A percentile compares a stretch with the other conserved stretches of the same genome.
Conservation (phyloP, 1,140 invertebrate species). For the Rhynchophorus ferrugineus region DNA sequence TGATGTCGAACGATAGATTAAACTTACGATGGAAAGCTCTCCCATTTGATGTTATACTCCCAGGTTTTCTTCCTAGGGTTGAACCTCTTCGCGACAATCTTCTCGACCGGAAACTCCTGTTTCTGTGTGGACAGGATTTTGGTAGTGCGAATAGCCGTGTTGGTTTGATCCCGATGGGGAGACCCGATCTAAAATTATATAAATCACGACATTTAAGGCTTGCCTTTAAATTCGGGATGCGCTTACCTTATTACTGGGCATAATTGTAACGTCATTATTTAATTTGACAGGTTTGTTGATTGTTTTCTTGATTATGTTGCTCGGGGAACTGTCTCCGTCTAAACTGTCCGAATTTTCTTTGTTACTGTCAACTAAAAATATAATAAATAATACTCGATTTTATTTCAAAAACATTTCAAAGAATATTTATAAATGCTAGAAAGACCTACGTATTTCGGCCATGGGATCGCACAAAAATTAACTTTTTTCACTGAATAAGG, state of each 20-base stretch:
- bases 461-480: too few relatives aligned
- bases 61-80: slow-evolving; percentile 68
- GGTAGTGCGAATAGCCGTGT: slow-evolving; percentile 42
- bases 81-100: slow-evolving; percentile 71
- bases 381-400: too few relatives aligned
- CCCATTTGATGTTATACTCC: slow-evolving; percentile 78
- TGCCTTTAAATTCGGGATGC: too few relatives aligned
- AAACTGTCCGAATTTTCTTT: slow-evolving; percentile 22
- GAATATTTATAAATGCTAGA: too few relatives aligned
- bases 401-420: too few relatives aligned
- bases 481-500: too few relatives aligned
- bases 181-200: background rate
- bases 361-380: slow-evolving; percentile 26
- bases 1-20: too few relatives aligned
- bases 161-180: background rate
- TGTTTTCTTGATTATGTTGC: slow-evolving; percentile 20
- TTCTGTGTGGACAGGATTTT: slow-evolving; percentile 39
- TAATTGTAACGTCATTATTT: slow-evolving; percentile 23
- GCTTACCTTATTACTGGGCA: slow-evolving; percentile 21
- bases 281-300: slow-evolving; percentile 21
- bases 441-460: too few relatives aligned
- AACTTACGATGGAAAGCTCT: slow-evolving; percentile 63
- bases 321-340: slow-evolving; percentile 1
- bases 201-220: too few relatives aligned
- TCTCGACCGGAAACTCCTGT: slow-evolving; percentile 63